phyloP scores from a whole-genome alignment of 2,888 invertebrate species.

The Lydus trimaculatus region DNA sequence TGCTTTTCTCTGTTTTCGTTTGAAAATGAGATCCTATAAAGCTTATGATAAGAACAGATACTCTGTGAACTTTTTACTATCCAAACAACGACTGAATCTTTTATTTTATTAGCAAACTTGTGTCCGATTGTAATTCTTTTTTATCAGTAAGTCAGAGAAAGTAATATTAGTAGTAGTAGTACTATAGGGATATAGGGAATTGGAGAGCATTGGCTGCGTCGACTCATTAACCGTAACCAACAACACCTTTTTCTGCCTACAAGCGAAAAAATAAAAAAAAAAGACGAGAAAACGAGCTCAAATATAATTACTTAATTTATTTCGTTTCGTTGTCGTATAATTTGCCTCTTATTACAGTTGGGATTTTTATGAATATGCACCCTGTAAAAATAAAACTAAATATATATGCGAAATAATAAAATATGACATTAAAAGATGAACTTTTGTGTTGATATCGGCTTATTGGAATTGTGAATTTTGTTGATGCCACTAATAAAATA shows the following conservation, averaged over 20 bases:
- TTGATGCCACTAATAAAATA: background rate
- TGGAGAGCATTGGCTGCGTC: constrained; percentile 16
- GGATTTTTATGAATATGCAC: background rate
- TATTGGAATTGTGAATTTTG: background rate
- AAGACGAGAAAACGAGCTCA: constrained; percentile 38
- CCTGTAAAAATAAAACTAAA: background rate
- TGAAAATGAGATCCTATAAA: constrained; percentile 45
- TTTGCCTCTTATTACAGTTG: constrained; percentile 13
- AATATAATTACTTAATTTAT: constrained; percentile 53
- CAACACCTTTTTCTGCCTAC: constrained; percentile 42
- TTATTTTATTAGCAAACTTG: constrained; percentile 48
- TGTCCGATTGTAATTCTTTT: constrained; percentile 41
- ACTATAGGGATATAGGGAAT: constrained; percentile 18
- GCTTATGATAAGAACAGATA: constrained; percentile 38
- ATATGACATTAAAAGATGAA: constrained; percentile 7
- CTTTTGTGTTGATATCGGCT: background rate
- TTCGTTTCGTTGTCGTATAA: constrained; percentile 39
- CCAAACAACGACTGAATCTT: constrained; percentile 50
- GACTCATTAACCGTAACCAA: constrained; percentile 39
- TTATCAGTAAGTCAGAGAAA: constrained; percentile 28
- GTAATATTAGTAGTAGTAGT: background rate
- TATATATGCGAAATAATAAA: background rate
- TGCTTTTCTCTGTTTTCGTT: constrained; percentile 32
- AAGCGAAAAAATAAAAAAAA: background rate
- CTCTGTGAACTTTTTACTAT: constrained; percentile 45